These are phyloP conservation scores for Dromiciops gliroides DNA, from an alignment of 2,113 vertebrate genomes.

Conservation along the genomic window DNA sequence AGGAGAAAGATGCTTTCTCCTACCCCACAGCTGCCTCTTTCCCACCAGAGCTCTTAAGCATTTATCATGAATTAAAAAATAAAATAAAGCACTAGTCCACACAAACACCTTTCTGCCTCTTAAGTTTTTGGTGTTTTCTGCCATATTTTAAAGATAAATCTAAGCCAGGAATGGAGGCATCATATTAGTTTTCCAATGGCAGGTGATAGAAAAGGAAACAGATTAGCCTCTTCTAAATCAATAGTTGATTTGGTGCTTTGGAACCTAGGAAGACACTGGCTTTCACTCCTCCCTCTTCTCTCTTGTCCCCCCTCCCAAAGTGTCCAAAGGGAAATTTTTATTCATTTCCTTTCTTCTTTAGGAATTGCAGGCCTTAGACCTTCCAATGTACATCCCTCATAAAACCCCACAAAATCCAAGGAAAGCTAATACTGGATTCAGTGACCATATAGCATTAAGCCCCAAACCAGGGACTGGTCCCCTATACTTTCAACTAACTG, in stretches of 20 bases:
- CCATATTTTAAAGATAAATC: background rate
- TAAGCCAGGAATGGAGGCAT: background rate
- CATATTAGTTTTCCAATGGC: background rate
- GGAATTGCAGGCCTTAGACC: background rate
- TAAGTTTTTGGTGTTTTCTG: background rate
- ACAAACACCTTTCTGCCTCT: background rate
- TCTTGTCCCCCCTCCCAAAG: background rate
- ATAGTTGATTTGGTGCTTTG: background rate
- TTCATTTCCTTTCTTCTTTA: conserved; percentile 13
- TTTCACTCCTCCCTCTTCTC: background rate
- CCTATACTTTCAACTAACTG: background rate
- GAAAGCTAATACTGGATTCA: background rate
- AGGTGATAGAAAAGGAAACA: background rate
- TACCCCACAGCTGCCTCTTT: background rate
- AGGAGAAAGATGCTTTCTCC: background rate
- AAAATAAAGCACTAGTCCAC: background rate
- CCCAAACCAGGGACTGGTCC: background rate
- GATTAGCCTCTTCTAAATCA: background rate
- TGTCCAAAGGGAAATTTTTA: background rate
- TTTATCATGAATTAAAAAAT: background rate
- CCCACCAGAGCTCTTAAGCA: background rate
- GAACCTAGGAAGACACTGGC: background rate
- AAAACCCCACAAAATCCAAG: background rate
- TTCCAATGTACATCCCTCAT: background rate
- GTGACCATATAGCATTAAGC: conserved; percentile 1